Conservation (phyloP, 2,888 invertebrate genomes). For the Metallyticus violacea region DNA sequence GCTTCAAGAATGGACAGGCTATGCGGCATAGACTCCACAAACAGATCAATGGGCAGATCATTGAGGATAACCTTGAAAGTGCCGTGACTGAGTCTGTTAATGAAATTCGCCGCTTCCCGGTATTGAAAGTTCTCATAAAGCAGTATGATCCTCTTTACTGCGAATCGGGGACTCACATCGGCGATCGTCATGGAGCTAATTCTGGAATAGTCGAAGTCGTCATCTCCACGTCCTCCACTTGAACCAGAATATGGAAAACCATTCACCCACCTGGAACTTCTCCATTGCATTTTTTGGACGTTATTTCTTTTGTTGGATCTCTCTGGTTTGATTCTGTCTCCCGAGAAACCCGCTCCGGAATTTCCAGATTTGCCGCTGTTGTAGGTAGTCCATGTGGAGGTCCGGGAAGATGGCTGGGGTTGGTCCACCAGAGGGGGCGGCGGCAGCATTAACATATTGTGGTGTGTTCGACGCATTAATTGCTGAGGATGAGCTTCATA, state of each 20-base stretch:
- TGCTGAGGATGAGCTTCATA: conserved; percentile 33
- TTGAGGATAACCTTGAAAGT: conserved; percentile 64
- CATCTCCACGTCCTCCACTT: not conserved
- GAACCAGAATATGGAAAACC: conserved; percentile 38
- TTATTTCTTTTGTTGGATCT: conserved; percentile 53
- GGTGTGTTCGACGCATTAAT: conserved; percentile 28
- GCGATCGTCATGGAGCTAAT: conserved; percentile 44
- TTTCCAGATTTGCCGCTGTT: conserved; percentile 7
- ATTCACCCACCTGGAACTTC: conserved; percentile 41
- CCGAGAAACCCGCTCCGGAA: conserved; percentile 38
- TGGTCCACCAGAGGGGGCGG: conserved; percentile 33
- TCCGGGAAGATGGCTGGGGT: conserved; percentile 16
- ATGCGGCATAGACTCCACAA: conserved; percentile 87
- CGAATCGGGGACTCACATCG: conserved; percentile 50
- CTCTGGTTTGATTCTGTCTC: conserved; percentile 68
- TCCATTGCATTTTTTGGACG: conserved; percentile 43
- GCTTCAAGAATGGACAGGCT: conserved; percentile 84
- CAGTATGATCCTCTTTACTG: conserved; percentile 61
- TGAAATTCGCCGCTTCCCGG: conserved; percentile 83
- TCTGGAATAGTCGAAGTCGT: conserved; percentile 32
- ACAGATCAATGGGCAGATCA: conserved; percentile 80
- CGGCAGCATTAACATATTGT: conserved; percentile 32
- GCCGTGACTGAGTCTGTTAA: conserved; percentile 74
- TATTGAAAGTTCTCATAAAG: conserved; percentile 86
- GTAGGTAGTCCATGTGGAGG: conserved; percentile 30